Conservation (phyloP, 2,888 invertebrate genomes). For the Sacculina carcini region DNA sequence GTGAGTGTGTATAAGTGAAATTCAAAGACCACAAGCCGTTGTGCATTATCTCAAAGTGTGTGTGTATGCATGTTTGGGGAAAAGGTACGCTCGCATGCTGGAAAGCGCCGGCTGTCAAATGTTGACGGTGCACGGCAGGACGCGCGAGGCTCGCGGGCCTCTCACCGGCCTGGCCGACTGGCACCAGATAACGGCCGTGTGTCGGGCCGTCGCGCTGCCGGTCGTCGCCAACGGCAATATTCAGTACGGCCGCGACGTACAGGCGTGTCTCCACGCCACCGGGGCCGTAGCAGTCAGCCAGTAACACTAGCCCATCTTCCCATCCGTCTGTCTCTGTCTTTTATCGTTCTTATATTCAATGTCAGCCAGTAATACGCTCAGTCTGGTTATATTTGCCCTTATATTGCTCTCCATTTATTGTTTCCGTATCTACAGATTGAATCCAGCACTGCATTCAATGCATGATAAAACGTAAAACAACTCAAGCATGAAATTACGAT, state of each 20-base stretch:
- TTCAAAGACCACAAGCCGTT: no score
- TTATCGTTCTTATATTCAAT: no score
- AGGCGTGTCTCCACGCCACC: slow-evolving; percentile 55
- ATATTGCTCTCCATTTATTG: neutral
- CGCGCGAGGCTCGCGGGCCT: slow-evolving; percentile 84
- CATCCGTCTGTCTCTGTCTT: no score
- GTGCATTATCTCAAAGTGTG: no score
- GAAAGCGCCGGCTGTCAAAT: slow-evolving; percentile 75
- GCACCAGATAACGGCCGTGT: slow-evolving; percentile 70
- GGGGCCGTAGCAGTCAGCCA: slow-evolving; percentile 29
- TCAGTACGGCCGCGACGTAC: slow-evolving; percentile 61
- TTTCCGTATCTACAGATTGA: neutral
- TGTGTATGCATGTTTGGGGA: no score
- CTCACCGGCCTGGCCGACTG: slow-evolving; percentile 83
- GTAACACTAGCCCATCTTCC: neutral
- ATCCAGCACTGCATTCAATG: no score
- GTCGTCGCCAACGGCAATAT: slow-evolving; percentile 96
- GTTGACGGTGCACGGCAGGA: slow-evolving; percentile 85
- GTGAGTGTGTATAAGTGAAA: no score
- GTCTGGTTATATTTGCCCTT: neutral
- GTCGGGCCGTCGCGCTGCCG: slow-evolving; percentile 40
- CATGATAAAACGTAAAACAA: no score
- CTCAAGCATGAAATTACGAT: no score
- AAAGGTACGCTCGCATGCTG: slow-evolving; percentile 76
- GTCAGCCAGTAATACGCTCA: no score